These are phyloP conservation scores for Thamnophis sirtalis DNA, from an alignment of 2,113 vertebrate species.

Conservation along the genomic window DNA sequence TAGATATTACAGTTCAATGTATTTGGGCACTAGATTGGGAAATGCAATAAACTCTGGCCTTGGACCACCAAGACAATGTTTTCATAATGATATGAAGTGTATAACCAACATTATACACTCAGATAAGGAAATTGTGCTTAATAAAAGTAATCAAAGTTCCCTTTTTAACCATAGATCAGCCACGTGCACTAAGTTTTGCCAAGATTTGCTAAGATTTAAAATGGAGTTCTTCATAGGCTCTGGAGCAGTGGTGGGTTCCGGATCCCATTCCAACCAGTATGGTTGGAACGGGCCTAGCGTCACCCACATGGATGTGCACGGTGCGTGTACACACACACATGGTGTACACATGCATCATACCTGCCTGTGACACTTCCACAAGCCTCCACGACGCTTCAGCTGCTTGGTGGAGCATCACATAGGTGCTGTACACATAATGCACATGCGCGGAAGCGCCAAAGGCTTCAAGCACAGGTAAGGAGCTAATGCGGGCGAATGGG, in stretches of 20 bases:
- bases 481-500: too few species aligned
- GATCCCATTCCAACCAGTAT: too few species aligned
- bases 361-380: too few species aligned
- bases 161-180: background rate
- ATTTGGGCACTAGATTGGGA: background rate
- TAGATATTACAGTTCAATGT: background rate
- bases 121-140: background rate
- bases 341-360: too few species aligned
- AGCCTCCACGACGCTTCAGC: too few species aligned
- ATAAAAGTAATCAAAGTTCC: background rate
- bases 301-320: too few species aligned
- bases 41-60: background rate
- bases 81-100: background rate
- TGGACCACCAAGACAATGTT: background rate
- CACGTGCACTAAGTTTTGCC: background rate
- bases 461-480: too few species aligned
- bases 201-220: background rate
- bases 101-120: background rate
- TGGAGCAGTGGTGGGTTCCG: background rate
- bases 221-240: background rate
- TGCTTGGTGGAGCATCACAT: too few species aligned
- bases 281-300: too few species aligned
- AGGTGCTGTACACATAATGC: too few species aligned
- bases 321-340: too few species aligned
- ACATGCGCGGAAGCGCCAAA: too few species aligned